These are phyloP conservation scores for Rhorus exstirpatorius DNA, from an alignment of 2,888 invertebrate species.

Conservation along the genomic window DNA sequence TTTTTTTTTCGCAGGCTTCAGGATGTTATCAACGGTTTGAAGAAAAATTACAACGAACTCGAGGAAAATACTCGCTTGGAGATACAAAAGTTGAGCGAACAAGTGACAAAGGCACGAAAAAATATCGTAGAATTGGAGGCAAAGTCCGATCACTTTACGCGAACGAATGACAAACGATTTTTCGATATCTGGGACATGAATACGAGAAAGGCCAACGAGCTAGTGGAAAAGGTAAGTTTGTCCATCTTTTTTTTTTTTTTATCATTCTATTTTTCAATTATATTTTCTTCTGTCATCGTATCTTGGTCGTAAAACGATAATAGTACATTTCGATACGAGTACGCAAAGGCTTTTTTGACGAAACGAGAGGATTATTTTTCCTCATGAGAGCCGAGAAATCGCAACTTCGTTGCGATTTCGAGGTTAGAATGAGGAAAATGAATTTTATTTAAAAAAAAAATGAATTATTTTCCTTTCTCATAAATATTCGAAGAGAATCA, in stretches of 20 bases:
- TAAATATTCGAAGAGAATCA: neutral
- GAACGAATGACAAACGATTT: conserved; percentile 89
- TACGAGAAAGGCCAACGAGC: conserved; percentile 86
- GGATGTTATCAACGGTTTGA: conserved; percentile 90
- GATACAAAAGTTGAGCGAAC: conserved; percentile 90
- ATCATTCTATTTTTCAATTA: neutral
- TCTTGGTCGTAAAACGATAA: too few relatives aligned
- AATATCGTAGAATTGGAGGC: conserved; percentile 90
- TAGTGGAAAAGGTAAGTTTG: conserved; percentile 86
- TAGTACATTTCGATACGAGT: too few relatives aligned
- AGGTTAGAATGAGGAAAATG: too few relatives aligned
- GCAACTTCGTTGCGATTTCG: too few relatives aligned
- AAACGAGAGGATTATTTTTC: too few relatives aligned
- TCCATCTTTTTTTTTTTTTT: neutral
- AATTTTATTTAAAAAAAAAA: too few relatives aligned
- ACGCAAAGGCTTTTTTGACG: too few relatives aligned
- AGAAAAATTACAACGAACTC: conserved; percentile 89
- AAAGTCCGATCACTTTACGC: conserved; percentile 90
- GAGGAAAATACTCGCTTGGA: conserved; percentile 89
- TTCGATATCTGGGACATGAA: conserved; percentile 89
- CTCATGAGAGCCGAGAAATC: too few relatives aligned
- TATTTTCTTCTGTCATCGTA: too few relatives aligned
- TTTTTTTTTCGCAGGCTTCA: conserved; percentile 88
- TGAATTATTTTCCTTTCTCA: conserved; percentile 28
- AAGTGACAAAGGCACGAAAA: conserved; percentile 90